phyloP scores from a whole-genome alignment of 2,113 vertebrate species.

The Columba livia region DNA sequence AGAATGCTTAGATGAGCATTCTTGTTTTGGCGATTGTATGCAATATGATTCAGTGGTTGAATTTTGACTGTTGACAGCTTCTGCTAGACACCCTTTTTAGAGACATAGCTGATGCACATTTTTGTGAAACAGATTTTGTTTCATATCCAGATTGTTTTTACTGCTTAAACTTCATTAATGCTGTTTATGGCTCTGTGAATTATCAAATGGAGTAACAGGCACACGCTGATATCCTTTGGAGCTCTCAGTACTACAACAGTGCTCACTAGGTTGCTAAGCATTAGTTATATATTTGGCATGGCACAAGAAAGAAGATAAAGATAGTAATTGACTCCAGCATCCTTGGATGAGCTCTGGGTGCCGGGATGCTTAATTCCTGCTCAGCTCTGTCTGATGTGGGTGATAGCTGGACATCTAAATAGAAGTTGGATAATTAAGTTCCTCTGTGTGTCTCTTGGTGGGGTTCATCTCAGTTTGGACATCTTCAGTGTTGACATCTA shows the following conservation, averaged over 20 bases:
- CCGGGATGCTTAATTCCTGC: background rate
- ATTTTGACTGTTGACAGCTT: background rate
- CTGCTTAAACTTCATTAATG: conserved; percentile 16
- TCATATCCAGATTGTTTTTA: conserved; percentile 12
- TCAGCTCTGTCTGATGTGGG: background rate
- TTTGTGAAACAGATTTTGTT: conserved; percentile 26
- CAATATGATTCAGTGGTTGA: background rate
- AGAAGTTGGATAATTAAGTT: conserved; percentile 1
- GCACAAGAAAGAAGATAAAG: background rate
- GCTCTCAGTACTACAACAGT: background rate
- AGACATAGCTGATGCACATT: background rate
- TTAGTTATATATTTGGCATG: background rate
- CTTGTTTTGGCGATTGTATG: background rate
- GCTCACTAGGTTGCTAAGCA: background rate
- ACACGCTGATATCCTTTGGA: background rate
- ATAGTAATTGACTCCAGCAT: background rate
- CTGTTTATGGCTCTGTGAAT: conserved; percentile 22
- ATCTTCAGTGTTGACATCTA: background rate
- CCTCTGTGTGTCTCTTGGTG: background rate
- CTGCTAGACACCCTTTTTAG: background rate
- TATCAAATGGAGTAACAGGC: background rate
- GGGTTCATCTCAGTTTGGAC: background rate
- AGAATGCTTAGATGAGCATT: background rate
- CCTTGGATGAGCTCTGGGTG: background rate
- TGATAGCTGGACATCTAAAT: background rate